A percentile compares a stretch with the other conserved stretches of the same genome.
These are phyloP conservation scores for Leontopithecus rosalia DNA, from an alignment of 2,797 vertebrate species.

Conservation along the genomic window DNA sequence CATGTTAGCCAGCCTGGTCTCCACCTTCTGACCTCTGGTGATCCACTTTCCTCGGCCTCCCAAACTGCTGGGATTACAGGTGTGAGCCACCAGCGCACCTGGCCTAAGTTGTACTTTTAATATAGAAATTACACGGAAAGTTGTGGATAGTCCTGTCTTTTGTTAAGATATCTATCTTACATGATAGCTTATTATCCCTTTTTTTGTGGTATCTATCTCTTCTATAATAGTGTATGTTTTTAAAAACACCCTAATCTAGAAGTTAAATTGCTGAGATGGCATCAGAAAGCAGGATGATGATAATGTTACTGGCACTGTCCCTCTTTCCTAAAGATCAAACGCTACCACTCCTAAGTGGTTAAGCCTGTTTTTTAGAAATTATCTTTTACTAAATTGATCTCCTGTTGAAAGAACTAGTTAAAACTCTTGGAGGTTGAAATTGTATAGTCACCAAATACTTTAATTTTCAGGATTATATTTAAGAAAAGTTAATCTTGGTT, in stretches of 20 bases:
- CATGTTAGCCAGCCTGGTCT: no score
- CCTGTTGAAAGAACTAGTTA: not conserved
- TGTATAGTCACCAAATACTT: not conserved
- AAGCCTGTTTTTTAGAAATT: not conserved
- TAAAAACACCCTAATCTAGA: not conserved
- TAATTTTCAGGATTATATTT: slow-evolving; percentile 30
- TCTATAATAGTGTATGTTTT: not conserved
- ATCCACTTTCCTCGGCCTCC: no score
- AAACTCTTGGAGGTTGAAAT: not conserved
- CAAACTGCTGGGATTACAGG: no score
- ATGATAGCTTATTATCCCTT: not conserved
- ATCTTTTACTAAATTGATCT: slow-evolving; percentile 31
- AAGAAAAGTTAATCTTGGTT: not conserved
- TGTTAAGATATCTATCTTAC: not conserved
- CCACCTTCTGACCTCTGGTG: no score
- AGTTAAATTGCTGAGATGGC: not conserved
- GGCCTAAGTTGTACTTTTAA: not conserved
- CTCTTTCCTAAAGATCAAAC: not conserved
- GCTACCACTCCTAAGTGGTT: not conserved
- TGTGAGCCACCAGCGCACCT: no score
- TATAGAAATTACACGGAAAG: not conserved
- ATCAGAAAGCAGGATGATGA: not conserved
- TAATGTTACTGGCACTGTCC: not conserved
- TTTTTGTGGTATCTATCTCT: not conserved
- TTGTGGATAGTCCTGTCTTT: not conserved